These are phyloP conservation scores for Pteropus alecto DNA, from an alignment of 2,113 vertebrate species.

Conservation along the genomic window DNA sequence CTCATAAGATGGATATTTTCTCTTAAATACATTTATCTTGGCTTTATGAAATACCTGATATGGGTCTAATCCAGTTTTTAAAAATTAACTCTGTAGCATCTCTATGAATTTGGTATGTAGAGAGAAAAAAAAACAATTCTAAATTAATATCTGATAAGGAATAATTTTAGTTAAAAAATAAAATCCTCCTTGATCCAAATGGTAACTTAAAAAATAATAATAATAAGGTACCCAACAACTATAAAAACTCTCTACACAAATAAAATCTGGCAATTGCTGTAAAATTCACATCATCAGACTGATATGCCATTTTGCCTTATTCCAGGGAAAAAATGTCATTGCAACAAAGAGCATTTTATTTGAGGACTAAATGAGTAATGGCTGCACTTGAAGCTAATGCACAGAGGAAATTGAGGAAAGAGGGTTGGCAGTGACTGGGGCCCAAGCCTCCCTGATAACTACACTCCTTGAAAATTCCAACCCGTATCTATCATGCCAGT, in stretches of 20 bases:
- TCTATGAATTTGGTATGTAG: slow-evolving; percentile 72
- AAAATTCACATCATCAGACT: slow-evolving; percentile 56
- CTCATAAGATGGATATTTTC: slow-evolving; percentile 76
- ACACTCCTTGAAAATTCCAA: not conserved
- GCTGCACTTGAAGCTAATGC: slow-evolving; percentile 51
- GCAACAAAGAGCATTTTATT: slow-evolving; percentile 66
- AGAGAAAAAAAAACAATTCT: slow-evolving; percentile 66
- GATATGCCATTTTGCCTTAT: slow-evolving; percentile 42
- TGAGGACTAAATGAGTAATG: slow-evolving; percentile 42
- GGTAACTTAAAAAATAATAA: slow-evolving; percentile 59
- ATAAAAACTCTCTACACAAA: slow-evolving; percentile 56
- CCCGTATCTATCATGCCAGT: not conserved
- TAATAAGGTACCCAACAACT: slow-evolving; percentile 52
- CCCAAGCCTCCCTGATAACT: not conserved
- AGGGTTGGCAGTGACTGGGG: not conserved
- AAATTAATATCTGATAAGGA: slow-evolving; percentile 80
- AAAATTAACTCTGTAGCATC: slow-evolving; percentile 70
- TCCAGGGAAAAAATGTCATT: slow-evolving; percentile 42
- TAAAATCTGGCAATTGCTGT: slow-evolving; percentile 65
- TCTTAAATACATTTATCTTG: slow-evolving; percentile 77
- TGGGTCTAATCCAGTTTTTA: slow-evolving; percentile 77
- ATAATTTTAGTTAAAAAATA: slow-evolving; percentile 79
- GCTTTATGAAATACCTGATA: slow-evolving; percentile 80
- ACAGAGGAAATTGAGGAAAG: slow-evolving; percentile 26
- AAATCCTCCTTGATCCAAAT: slow-evolving; percentile 80